Evolutionary conservation across 2,113 vertebrate genomes (phyloP).

Genomic region (Cathartes aura): DNA sequence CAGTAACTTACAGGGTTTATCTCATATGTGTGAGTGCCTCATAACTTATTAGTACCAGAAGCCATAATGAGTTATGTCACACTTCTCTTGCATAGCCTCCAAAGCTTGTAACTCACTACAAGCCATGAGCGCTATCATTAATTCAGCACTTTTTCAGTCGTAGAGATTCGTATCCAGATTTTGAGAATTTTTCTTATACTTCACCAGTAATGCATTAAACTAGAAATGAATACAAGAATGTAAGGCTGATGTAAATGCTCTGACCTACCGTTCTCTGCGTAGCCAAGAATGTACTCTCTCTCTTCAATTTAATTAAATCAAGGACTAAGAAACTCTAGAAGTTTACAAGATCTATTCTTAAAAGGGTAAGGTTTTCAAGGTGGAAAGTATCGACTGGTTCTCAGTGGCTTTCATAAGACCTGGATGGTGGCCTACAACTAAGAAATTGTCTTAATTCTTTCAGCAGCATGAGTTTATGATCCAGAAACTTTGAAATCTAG

Average conservation of each 20-base stretch:
- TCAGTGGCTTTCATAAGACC: background rate
- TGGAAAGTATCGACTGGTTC: background rate
- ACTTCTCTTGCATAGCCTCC: conserved; percentile 49
- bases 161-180: conserved; percentile 46
- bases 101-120: conserved; percentile 69
- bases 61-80: conserved; percentile 69
- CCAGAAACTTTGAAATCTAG: background rate
- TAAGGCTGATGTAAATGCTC: conserved; percentile 39
- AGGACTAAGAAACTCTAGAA: background rate
- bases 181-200: conserved; percentile 61
- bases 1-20: conserved; percentile 71
- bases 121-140: conserved; percentile 60
- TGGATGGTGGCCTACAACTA: background rate
- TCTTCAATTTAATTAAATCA: background rate
- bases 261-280: background rate
- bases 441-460: background rate
- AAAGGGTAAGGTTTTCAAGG: background rate
- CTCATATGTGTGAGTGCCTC: conserved; percentile 53
- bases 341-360: background rate
- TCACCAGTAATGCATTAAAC: conserved; percentile 56
- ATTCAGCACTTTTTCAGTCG: conserved; percentile 64
- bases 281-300: background rate
- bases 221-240: conserved; percentile 39
- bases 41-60: conserved; percentile 72
- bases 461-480: background rate